Base-by-base conservation (phyloP, 2,888 invertebrate genomes). In the Asteroscopus sphinx region DNA sequence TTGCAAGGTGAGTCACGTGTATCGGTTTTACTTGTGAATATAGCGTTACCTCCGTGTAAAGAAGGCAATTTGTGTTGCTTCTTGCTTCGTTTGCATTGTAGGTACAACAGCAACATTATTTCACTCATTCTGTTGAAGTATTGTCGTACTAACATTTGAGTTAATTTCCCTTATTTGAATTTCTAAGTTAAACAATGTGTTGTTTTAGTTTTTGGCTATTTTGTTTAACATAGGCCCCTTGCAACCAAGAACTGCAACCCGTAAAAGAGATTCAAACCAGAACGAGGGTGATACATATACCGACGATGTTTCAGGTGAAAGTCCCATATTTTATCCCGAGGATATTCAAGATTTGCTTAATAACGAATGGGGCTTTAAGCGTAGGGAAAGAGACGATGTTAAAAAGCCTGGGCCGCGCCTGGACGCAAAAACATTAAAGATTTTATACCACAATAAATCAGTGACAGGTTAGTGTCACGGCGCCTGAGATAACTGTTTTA, bases 401-500 rank as follows among this genome's bases (percentile, higher is more conserved):
- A 98, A 98, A 94, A 98, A 98, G 93, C 98, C 98, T n/a, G 98
- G 98, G 57, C 98, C 98, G 45, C 96, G 96, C 59, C 96, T 96
- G 90, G 96, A 96, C 82, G 95, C 96, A 55, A 96, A 96, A 91
- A 96, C 89, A 54, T 86, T 93, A 92, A 93, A 91, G 88, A 86
- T 90, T 85, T 88, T 91, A 79, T 89, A 90, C 91, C 86, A 87
- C 88, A 93, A 92, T 91, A 92, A 89, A 79, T 88, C 93, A 76
- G 93, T 92, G 93, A 89, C 93, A 94, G 94, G 94, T 94, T 93
- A 94, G 94, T 94, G 92, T 92, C 93, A 92, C 92, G 73, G 80
- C 77, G 86, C 88, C 87, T 86, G 83, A 83, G 80, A 74, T 86
- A 85, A 82, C 80, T 88, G 87, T 87, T 74, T 80, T 86, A 86